Conservation (phyloP, 2,888 invertebrate species). For the Apamea anceps region DNA sequence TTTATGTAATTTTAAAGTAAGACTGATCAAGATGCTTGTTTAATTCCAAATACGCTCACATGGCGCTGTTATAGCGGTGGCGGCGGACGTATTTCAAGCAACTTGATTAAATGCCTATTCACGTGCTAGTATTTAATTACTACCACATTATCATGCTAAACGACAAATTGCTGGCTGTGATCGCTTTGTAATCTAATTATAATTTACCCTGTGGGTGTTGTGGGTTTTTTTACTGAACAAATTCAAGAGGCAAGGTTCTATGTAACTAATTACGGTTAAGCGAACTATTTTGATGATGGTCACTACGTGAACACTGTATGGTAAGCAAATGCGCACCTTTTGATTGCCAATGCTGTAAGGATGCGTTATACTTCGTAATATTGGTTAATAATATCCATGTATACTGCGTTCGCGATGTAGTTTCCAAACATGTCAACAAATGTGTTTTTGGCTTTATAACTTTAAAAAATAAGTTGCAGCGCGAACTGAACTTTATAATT, state of each 20-base stretch:
- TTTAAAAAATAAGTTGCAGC: too few relatives aligned
- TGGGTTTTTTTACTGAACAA: conserved; percentile 20
- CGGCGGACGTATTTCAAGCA: not conserved
- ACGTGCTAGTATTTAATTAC: not conserved
- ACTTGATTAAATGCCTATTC: not conserved
- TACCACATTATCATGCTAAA: not conserved
- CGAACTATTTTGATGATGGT: not conserved
- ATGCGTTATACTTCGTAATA: not conserved
- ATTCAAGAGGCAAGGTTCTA: conserved; percentile 9
- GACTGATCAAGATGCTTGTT: not conserved
- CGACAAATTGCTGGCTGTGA: not conserved
- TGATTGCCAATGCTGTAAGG: not conserved
- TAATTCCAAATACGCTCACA: not conserved
- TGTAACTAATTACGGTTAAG: not conserved
- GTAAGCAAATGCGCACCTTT: not conserved
- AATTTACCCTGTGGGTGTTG: conserved; percentile 9
- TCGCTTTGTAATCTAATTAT: conserved; percentile 15
- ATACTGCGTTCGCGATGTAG: not conserved
- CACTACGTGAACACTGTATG: not conserved
- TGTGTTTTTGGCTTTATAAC: not conserved
- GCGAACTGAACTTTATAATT: too few relatives aligned
- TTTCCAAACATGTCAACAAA: not conserved
- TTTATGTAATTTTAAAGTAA: not conserved
- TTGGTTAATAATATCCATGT: not conserved
- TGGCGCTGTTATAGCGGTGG: not conserved